These are phyloP conservation scores for Branchinecta lynchi DNA, from an alignment of 1,140 invertebrate species.

Conservation along the genomic window DNA sequence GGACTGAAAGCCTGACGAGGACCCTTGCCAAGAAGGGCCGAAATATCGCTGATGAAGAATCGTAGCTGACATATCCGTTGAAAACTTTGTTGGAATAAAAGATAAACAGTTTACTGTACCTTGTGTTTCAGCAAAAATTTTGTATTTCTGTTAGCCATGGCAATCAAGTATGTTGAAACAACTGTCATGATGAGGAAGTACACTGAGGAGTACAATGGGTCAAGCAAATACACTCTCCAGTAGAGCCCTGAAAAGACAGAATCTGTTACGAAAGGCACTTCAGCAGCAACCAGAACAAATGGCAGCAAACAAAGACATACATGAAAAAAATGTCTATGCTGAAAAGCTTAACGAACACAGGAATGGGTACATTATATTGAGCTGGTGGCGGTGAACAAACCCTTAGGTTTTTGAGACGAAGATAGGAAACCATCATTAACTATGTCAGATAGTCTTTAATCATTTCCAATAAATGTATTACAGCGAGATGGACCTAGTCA, in stretches of 20 bases:
- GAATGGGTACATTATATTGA: too few species aligned
- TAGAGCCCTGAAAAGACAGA: slow-evolving; percentile 64
- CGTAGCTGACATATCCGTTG: too few species aligned
- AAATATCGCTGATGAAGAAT: too few species aligned
- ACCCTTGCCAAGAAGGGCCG: too few species aligned
- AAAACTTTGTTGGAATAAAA: too few species aligned
- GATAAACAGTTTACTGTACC: slow-evolving; percentile 37
- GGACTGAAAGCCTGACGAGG: too few species aligned
- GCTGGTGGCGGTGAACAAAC: too few species aligned
- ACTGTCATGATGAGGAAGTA: slow-evolving; percentile 72
- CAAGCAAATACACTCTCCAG: slow-evolving; percentile 96
- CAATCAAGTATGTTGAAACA: slow-evolving; percentile 78
- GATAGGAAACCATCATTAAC: too few species aligned
- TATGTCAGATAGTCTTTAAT: too few species aligned
- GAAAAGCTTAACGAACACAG: background rate
- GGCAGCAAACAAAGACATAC: slow-evolving; percentile 15
- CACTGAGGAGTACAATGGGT: slow-evolving; percentile 69
- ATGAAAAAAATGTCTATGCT: slow-evolving; percentile 13
- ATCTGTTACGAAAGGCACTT: slow-evolving; percentile 7
- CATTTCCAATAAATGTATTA: too few species aligned
- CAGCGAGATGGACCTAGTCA: too few species aligned
- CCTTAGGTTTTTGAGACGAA: too few species aligned
- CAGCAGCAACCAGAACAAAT: slow-evolving; percentile 5
- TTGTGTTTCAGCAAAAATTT: slow-evolving; percentile 98
- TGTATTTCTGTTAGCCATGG: slow-evolving; percentile 92